Base-by-base conservation (phyloP, 2,888 invertebrate species). In the Pandemis corylana region DNA sequence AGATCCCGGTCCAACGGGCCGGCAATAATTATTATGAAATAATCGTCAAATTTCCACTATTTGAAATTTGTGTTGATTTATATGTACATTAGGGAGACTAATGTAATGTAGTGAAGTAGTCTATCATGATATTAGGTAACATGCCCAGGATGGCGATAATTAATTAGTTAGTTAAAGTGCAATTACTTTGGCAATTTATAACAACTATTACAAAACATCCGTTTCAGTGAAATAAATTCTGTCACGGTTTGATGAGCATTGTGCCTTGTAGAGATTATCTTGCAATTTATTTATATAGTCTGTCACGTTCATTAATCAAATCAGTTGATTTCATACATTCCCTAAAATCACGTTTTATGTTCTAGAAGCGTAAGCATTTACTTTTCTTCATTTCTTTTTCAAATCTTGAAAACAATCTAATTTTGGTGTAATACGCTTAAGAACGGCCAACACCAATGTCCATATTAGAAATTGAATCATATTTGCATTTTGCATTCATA, bases 231-330 rank as follows among this genome's bases (percentile, higher is more conserved):
- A 56, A 20, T 56, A 56, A 56, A 20, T 56, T 20, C 56, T 56
- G 59, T 3, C 59, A 59, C 20, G 59, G 28, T 10, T 56, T 59
- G 59, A 12, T 59, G 28, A 59, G 28, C 59, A 59, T 59, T 28
- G 5, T 59, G 59, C 12, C 28, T 59, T 59, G 28, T 59, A 59
- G 28, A 12, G 12, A 28, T 53, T 53, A 20, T 9, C 59, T 10
- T 59, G 59, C 59, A 59, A 56, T 59, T 28, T 59, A 59, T 59
- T 59, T 59, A 28, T 12, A 59, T 59, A 59, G 59, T 28, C 12
- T 0, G 59, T 59, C 59, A 59, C 28, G 59, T 59, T 28, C 59
- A 59, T 59, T 28, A 59, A 28, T 59, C 59, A 10, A 59, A 12
- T 59, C 59, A 10, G 59, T 28, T 59, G 28, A 28, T 59, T 59